Evolutionary conservation across 2,888 invertebrate species (phyloP), one percentile per base, ranked within the genome.

Genomic region (Rhabditoides inermis): DNA sequence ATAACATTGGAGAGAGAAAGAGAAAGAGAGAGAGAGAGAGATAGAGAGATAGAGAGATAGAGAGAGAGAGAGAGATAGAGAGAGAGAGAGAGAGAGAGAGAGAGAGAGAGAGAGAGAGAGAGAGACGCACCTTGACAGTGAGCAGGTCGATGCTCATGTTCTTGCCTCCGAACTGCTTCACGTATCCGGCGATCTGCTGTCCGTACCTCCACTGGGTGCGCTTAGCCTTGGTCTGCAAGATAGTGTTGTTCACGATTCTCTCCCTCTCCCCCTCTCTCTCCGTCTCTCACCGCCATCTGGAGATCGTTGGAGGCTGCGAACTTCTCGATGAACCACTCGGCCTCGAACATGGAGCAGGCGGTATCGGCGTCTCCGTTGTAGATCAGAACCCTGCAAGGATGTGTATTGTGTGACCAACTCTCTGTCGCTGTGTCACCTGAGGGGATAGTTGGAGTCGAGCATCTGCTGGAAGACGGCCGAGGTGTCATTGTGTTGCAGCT

Each of bases 291-390:
- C 7, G 18, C n/a, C 10, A 1, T 18, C 40, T 44, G 22, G 10
- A 44, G 44, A 44, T 10, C 10, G 6, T 25, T 42, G 10, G 23
- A 22, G 44, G 25, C 44, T 22, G 62, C 63, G 27, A 68, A 56
- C 42, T 58, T 51, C 49, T 66, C 63, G 30, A 66, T 51, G 50
- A 64, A 49, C 30, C 61, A 59, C 46, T 62, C 51, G 6, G 69
- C 65, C 45, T 65, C 65, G 40, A 69, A 56, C 61, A 69, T 61
- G 10, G 56, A 52, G 47, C 66, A 68, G 2, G 65, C 68, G 0
- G 63, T 58, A 47, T 69, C 68, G 25, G 57, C 59, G 55, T 69
- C 69, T 52, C 69, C 68, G 51, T 68, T 69, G 56, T 67, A 68
- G 42, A 69, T 46, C 25, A 69, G 55, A 36, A 68, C 57, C 22